These are phyloP conservation scores for Plebejus argus DNA, from an alignment of 2,888 invertebrate species.

Conservation along the genomic window DNA sequence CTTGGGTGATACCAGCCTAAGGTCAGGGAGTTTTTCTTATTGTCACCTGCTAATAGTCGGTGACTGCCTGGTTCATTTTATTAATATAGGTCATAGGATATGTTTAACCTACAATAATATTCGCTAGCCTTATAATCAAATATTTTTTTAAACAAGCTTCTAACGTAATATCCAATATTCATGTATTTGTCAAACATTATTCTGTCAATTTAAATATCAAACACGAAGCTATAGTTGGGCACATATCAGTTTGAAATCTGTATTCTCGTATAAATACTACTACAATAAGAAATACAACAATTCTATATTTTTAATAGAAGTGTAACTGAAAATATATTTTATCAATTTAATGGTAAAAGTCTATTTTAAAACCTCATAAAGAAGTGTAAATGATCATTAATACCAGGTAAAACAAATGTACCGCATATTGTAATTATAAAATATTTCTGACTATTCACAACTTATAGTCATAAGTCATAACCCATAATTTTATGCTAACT, in stretches of 20 bases:
- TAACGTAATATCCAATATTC: constrained; percentile 42
- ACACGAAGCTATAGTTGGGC: constrained; percentile 12
- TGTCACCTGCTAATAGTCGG: too few relatives aligned
- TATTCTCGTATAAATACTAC: not conserved
- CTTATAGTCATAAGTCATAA: too few relatives aligned
- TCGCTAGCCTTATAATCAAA: not conserved
- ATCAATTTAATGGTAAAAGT: not conserved
- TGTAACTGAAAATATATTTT: constrained; percentile 8
- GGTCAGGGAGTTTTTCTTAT: too few relatives aligned
- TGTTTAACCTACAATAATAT: too few relatives aligned
- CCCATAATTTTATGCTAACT: not conserved
- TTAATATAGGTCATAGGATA: too few relatives aligned
- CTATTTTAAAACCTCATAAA: not conserved
- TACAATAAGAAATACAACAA: constrained; percentile 6
- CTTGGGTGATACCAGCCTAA: too few relatives aligned
- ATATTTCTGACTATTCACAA: constrained; percentile 5
- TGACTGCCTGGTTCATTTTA: too few relatives aligned
- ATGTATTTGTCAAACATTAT: not conserved
- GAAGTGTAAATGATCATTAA: not conserved
- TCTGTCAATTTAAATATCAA: not conserved
- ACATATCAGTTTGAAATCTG: constrained; percentile 22
- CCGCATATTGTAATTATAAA: not conserved
- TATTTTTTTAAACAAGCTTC: not conserved
- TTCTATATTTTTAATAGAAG: constrained; percentile 19
- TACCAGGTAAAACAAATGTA: not conserved